Base-by-base conservation (phyloP, 1,140 invertebrate species). In the Pseudachorutes palmiensis region DNA sequence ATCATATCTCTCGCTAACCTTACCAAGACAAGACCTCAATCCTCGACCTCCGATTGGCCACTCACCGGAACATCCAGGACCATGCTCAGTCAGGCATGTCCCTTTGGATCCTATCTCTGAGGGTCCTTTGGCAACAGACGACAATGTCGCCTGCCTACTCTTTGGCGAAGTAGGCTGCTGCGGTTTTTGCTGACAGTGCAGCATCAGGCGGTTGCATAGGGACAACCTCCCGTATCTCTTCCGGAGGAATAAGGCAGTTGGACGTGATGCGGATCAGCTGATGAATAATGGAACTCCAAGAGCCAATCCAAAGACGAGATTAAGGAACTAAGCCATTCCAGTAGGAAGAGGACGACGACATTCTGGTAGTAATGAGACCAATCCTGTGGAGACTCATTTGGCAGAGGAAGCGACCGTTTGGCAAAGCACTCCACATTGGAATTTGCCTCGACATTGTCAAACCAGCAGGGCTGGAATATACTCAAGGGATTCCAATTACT, bases 251-350 rank as follows among this genome's bases (percentile, higher is more conserved):
- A 45, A 19, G 36, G n/a, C n/a, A 45, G 19, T 45, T 45, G 36
- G 36, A 45, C 36, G 9, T 19, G 9, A n/a, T n/a, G n/a, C 3
- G 24, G 51, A 55, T 55, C 51, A 55, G 51, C 24, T 55, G 51
- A 55, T 55, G 51, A 55, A 55, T 55, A 55, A 55, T 55, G 51
- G 51, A 55, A 22, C 12, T 12, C n/a, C 12, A 55, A 55, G 51
- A 24, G 51, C 12, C 51, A 55, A 55, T 55, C 51, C 9, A 22
- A 55, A 24, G 24, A 19, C 36, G 5, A 55, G 12, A 24, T 24
- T 16, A 24, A 55, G 24, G 51, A 55, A 55, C 14, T 16, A 55
- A 22, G 51, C 9, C 51, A 55, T 55, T 55, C 24, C 24, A 9
- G 3, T 55, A 45, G 36, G 36, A n/a, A n/a, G n/a, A n/a, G n/a